Evolutionary conservation across 2,113 vertebrate genomes (phyloP).

Genomic region (Ivindomyrus marchei): DNA sequence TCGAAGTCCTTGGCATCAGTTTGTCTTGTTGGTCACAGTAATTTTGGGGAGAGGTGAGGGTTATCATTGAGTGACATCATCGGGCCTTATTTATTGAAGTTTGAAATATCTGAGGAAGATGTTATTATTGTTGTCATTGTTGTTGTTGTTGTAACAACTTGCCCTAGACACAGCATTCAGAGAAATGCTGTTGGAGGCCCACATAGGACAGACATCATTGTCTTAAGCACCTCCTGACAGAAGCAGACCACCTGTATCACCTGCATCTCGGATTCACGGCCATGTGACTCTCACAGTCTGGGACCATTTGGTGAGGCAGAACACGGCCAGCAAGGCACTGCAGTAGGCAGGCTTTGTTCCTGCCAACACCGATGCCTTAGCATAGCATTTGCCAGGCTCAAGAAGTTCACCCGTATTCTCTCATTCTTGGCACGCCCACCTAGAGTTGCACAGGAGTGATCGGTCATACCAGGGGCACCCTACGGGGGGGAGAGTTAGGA

Average conservation of each 20-base stretch:
- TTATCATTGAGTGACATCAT: not conserved
- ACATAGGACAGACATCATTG: not conserved
- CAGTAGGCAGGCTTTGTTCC: not conserved
- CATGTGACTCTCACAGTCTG: not conserved
- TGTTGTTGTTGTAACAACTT: not conserved
- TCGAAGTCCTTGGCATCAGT: not conserved
- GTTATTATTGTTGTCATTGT: not conserved
- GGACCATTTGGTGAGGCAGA: not conserved
- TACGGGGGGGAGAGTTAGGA: not conserved
- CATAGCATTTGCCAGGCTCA: not conserved
- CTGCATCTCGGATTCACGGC: not conserved
- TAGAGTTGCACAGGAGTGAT: not conserved
- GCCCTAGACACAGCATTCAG: not conserved
- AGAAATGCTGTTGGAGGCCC: not conserved
- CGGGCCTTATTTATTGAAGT: not conserved
- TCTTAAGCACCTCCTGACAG: not conserved
- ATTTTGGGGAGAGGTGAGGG: not conserved
- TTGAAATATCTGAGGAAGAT: not conserved
- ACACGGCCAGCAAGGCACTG: not conserved
- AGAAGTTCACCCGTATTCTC: not conserved
- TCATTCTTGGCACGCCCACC: not conserved
- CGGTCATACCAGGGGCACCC: not conserved
- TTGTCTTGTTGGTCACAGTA: not conserved
- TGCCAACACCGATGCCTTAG: not conserved
- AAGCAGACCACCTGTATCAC: not conserved